These are phyloP conservation scores for Anodontia alba DNA, from an alignment of 2,888 invertebrate genomes.

Conservation along the genomic window DNA sequence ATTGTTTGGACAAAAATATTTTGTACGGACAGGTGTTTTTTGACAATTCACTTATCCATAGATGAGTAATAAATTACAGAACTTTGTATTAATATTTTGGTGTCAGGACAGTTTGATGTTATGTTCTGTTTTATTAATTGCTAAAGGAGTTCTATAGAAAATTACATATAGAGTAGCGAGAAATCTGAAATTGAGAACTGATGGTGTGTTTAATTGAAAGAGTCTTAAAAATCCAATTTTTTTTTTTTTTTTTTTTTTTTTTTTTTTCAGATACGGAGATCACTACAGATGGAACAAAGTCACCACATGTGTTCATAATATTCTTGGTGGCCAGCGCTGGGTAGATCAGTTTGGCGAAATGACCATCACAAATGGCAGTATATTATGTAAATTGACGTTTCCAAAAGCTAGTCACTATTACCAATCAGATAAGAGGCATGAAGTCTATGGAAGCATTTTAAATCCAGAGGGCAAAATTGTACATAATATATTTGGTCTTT, in stretches of 20 bases:
- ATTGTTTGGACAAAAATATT: no score
- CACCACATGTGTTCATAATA: constrained; percentile 94
- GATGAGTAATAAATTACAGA: no score
- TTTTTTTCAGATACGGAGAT: constrained; percentile 88
- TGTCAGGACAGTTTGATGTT: no score
- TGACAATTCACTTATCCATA: no score
- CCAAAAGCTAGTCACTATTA: constrained; percentile 92
- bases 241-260: background rate
- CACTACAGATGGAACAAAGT: constrained; percentile 93
- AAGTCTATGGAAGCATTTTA: constrained; percentile 89
- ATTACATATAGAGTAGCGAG: no score
- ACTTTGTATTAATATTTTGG: no score
- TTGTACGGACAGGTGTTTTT: no score
- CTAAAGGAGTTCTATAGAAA: no score
- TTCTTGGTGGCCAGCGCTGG: constrained; percentile 93
- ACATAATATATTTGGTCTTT: constrained; percentile 90
- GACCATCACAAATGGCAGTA: constrained; percentile 87
- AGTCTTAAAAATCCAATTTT: no score
- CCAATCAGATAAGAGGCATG: constrained; percentile 92
- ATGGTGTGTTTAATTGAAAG: no score
- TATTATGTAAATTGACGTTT: constrained; percentile 92
- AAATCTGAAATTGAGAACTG: no score
- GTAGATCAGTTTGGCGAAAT: constrained; percentile 95
- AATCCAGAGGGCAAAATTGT: constrained; percentile 88
- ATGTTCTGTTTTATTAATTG: no score